phyloP scores from a whole-genome alignment of 2,888 invertebrate genomes.

The Timema podura region DNA sequence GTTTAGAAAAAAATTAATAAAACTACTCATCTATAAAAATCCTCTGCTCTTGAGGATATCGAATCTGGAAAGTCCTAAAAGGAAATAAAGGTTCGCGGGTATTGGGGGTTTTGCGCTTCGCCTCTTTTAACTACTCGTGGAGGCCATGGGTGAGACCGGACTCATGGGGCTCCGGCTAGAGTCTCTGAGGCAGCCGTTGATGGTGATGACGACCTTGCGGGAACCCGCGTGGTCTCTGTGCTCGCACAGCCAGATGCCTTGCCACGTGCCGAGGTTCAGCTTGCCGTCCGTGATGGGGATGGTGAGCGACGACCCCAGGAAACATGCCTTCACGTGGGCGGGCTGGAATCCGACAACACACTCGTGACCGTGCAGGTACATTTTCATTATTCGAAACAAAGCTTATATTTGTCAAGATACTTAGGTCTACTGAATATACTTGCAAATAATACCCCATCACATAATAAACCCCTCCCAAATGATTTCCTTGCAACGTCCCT shows the following conservation, averaged over 20 bases:
- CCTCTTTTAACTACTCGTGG: conserved; percentile 77
- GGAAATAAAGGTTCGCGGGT: too few relatives aligned
- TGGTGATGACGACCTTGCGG: conserved; percentile 81
- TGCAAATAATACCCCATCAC: background rate
- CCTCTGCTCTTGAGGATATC: background rate
- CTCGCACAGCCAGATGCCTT: conserved; percentile 97
- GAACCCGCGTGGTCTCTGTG: conserved; percentile 95
- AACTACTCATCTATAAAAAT: conserved; percentile 4
- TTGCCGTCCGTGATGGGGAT: conserved; percentile 96
- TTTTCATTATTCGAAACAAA: too few relatives aligned
- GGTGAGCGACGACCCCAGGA: conserved; percentile 90
- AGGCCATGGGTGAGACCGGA: conserved; percentile 79
- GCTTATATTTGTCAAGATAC: too few relatives aligned
- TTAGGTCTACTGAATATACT: background rate
- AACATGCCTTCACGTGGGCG: conserved; percentile 95
- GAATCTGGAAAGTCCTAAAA: too few relatives aligned
- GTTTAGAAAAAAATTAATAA: too few relatives aligned
- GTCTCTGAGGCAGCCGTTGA: conserved; percentile 86
- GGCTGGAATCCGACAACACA: conserved; percentile 60
- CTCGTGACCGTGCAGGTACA: too few relatives aligned
- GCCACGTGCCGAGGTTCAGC: conserved; percentile 94
- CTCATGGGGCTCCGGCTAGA: conserved; percentile 80
- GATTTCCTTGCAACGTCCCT: too few relatives aligned
- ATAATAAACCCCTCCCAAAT: too few relatives aligned
- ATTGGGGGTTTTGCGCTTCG: background rate